Evolutionary conservation across 1,140 invertebrate genomes (phyloP), one percentile per base, ranked within the genome.

Genomic region (Drosophila punjabiensis): DNA sequence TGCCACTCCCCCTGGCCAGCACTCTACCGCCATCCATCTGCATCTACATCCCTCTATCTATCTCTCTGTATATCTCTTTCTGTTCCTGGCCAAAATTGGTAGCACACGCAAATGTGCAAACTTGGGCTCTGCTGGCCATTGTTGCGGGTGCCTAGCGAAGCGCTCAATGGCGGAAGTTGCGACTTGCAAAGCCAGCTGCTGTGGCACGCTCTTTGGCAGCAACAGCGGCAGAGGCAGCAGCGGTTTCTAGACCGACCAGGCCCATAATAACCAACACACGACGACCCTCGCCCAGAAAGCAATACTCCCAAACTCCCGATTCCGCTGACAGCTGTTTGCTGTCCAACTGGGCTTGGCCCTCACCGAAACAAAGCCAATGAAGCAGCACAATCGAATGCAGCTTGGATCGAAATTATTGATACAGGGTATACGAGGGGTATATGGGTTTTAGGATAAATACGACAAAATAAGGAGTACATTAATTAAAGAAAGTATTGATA

Each of bases 101-200:
- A 89, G 87, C 85, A 79, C 84, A 87, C 85, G 81, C 84, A 80
- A 89, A 89, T 84, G 74, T 70, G 68, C 53, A 73, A 65, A 61
- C 56, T 56, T 62, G 58, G 41, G 69, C 65, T 68, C 56, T 45
- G 66, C 53, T 64, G 35, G n/a, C 37, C 47, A 60, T 56, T 63
- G 59, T 61, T 69, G 52, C 20, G 64, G 69, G 76, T 82, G 82
- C 65, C 68, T 76, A 88, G 80, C 77, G 84, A 87, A 90, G 82
- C 86, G 82, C 58, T 76, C 63, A 71, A 81, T 85, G 77, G 85
- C 85, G 85, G 85, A 89, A 89, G 82, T 90, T 89, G 66, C 58
- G 14, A 59, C 20, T 59, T 59, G 71, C 83, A 79, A 79, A 55
- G 70, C 63, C 82, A 85, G 76, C 75, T 68, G 76, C 61, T 13